These are phyloP conservation scores for Trachymyrmex septentrionalis DNA, from an alignment of 1,140 invertebrate species.

Conservation along the genomic window DNA sequence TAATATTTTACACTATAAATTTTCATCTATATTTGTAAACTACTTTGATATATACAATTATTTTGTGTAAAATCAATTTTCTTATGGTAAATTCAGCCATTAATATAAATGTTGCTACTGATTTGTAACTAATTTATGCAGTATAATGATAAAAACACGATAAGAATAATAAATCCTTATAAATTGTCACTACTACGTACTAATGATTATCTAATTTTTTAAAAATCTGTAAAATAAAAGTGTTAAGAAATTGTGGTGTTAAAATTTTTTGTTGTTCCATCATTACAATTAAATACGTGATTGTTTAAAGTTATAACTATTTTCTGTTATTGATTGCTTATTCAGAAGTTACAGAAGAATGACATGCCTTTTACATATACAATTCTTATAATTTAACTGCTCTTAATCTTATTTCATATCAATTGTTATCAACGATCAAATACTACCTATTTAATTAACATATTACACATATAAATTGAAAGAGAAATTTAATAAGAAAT, in stretches of 20 bases:
- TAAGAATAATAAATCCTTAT: not conserved
- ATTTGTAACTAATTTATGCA: not conserved
- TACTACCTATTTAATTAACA: not conserved
- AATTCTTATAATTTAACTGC: not conserved
- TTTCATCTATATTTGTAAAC: not conserved
- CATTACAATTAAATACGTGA: slow-evolving; percentile 2
- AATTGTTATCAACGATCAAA: not conserved
- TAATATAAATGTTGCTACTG: not conserved
- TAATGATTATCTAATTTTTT: slow-evolving; percentile 23
- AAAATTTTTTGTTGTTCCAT: not conserved
- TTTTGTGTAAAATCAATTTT: not conserved
- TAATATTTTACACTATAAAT: slow-evolving; percentile 8
- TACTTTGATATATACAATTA: not conserved
- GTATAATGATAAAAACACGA: not conserved
- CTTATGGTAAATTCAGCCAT: not conserved
- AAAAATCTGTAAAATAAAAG: slow-evolving; percentile 20
- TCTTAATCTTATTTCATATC: not conserved
- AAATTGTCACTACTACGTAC: slow-evolving; percentile 3
- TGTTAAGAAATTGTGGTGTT: not conserved
- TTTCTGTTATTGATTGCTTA: not conserved
- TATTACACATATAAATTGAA: not conserved
- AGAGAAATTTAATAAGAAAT: slow-evolving; percentile 20
- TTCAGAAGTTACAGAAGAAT: slow-evolving; percentile 4
- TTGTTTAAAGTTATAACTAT: not conserved
- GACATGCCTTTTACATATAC: not conserved